Conservation (phyloP, 2,888 invertebrate genomes). For the Agonopterix arenella region DNA sequence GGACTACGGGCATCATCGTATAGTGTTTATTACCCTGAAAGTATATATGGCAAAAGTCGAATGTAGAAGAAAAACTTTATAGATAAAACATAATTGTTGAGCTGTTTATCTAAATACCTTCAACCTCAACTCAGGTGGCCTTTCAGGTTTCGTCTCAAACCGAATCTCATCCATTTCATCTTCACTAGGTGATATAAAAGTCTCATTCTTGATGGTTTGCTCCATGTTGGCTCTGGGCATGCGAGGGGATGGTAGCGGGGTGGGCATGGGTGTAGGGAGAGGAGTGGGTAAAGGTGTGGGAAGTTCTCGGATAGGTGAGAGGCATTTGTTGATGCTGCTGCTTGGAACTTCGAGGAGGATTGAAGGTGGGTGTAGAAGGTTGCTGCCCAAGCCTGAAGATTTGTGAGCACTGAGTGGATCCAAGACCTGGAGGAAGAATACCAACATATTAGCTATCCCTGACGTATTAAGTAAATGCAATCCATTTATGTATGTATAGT, state of each 20-base stretch:
- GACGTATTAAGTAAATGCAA: too few relatives aligned
- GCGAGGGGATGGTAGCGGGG: constrained; percentile 76
- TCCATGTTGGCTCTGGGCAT: constrained; percentile 61
- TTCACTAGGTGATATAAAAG: constrained; percentile 57
- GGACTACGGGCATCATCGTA: not conserved
- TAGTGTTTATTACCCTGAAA: too few relatives aligned
- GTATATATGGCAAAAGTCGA: too few relatives aligned
- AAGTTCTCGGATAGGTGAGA: constrained; percentile 87
- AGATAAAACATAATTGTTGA: not conserved
- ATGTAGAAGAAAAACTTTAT: too few relatives aligned
- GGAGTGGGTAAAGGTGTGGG: constrained; percentile 84
- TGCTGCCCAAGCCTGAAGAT: constrained; percentile 72
- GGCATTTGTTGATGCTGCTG: constrained; percentile 83
- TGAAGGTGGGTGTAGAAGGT: constrained; percentile 83
- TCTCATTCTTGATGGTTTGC: constrained; percentile 41
- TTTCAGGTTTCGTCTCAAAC: constrained; percentile 41
- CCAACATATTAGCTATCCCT: too few relatives aligned
- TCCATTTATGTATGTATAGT: not conserved
- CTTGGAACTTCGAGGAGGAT: constrained; percentile 87
- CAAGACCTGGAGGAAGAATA: constrained; percentile 62
- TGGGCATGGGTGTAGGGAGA: constrained; percentile 79
- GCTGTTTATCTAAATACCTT: constrained; percentile 33
- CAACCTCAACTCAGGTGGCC: constrained; percentile 50
- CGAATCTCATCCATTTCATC: constrained; percentile 64
- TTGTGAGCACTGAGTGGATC: constrained; percentile 83